Evolutionary conservation across 2,113 vertebrate genomes (phyloP).

Genomic region (Brienomyrus brachyistius): DNA sequence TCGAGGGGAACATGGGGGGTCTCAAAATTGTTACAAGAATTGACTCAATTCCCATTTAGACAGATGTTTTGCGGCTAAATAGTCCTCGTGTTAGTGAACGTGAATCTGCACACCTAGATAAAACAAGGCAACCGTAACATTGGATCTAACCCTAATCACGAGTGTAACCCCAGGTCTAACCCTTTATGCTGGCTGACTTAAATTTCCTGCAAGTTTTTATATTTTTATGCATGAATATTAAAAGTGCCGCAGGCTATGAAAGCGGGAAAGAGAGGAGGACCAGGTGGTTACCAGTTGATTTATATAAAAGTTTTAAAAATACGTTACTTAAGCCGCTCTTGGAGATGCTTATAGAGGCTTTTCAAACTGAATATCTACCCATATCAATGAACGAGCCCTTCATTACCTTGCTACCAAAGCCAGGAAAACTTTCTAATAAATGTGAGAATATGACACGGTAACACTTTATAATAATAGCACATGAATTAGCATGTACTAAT

Average conservation of each 20-base stretch:
- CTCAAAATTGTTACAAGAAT: not conserved
- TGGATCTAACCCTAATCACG: no score
- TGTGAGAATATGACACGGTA: not conserved
- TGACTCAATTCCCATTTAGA: not conserved
- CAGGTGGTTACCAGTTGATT: not conserved
- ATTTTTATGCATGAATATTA: no score
- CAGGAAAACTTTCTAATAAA: not conserved
- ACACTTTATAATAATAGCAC: no score
- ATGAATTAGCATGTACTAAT: no score
- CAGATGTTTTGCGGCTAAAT: not conserved
- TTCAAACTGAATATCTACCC: not conserved
- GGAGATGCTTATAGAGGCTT: not conserved
- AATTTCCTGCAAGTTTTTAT: no score
- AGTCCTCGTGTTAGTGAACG: not conserved
- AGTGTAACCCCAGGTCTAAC: no score
- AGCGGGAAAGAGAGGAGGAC: not conserved
- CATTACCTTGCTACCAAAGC: not conserved
- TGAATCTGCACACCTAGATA: not conserved
- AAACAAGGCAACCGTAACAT: no score
- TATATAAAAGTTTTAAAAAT: not conserved
- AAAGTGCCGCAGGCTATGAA: not conserved
- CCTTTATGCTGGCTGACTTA: no score
- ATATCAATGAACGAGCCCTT: not conserved
- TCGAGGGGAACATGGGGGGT: not conserved
- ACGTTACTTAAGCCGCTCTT: not conserved